These are phyloP conservation scores for Uropsilus gracilis DNA, from an alignment of 2,113 vertebrate species.

Conservation along the genomic window DNA sequence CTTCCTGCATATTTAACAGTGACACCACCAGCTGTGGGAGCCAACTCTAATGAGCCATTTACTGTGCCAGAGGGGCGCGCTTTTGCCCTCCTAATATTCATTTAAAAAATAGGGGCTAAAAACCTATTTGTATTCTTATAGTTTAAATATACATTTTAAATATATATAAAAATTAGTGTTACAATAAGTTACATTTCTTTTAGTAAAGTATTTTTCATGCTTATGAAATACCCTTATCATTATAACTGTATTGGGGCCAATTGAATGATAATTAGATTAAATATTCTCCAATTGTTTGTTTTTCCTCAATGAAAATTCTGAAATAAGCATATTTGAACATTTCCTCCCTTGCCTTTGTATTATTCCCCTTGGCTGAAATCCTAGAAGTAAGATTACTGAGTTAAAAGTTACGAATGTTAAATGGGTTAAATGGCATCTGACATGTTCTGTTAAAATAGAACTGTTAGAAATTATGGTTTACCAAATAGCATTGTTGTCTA, in stretches of 20 bases:
- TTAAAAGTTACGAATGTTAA: conserved; percentile 2
- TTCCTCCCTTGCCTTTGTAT: neutral
- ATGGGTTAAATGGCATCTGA: neutral
- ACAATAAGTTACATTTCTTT: conserved; percentile 10
- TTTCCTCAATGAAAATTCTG: conserved; percentile 9
- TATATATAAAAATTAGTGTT: neutral
- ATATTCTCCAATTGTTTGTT: neutral
- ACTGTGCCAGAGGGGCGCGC: neutral
- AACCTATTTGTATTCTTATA: neutral
- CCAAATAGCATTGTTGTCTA: neutral
- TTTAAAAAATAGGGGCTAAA: neutral
- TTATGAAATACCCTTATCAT: neutral
- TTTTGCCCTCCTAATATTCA: neutral
- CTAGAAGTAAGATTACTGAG: neutral
- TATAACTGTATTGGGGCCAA: neutral
- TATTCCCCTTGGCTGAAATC: conserved; percentile 7
- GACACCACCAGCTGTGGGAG: neutral
- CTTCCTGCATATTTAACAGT: neutral
- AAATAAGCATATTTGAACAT: neutral
- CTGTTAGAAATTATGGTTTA: neutral
- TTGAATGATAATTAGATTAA: neutral
- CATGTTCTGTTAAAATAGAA: neutral
- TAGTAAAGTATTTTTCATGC: neutral
- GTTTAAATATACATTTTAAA: too few relatives aligned
- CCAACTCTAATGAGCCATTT: neutral